Evolutionary conservation across 1,140 invertebrate genomes (phyloP), one percentile per base, ranked within the genome.

Genomic region (Rhyzopertha dominica): DNA sequence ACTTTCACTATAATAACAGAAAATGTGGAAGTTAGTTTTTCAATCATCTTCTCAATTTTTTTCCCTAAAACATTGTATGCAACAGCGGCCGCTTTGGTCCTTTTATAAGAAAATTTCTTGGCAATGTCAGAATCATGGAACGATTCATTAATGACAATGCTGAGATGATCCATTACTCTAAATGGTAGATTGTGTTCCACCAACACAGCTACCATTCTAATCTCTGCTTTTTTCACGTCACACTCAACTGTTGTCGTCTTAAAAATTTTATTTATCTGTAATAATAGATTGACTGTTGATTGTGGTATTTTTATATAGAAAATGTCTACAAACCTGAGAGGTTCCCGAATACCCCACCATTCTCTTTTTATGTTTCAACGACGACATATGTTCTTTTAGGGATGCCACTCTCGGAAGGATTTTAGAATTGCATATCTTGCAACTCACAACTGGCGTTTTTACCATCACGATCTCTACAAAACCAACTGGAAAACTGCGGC

Each of bases 371-470:
- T 45, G 35, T 28, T 45, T 45, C 10, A 19, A 24, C 7, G 24
- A 38, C 26, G 43, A 8, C 9, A 26, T 26, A 45, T 45, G 43
- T 28, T 45, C 35, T 36, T 45, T 45, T 28, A 45, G 26, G 30
- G 35, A 30, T 22, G 41, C 32, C 26, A 43, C 32, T 10, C 28
- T 8, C 9, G 38, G 24, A 9, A 42, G 24, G 16, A 42, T 24
- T 25, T 31, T 32, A 43, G 5, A 12, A 94, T 45, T 26, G 43
- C 23, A 38, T 14, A 24, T 35, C 30, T 45, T 43, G 28, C 31
- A 43, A n/a, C n/a, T n/a, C n/a, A n/a, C n/a, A n/a, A n/a, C n/a
- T n/a, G n/a, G n/a, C n/a, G n/a, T n/a, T n/a, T n/a, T n/a, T n/a
- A n/a, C n/a, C n/a, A n/a, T n/a, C n/a, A n/a, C n/a, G n/a, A n/a